Evolutionary conservation across 1,140 invertebrate genomes (phyloP).

Genomic region (Trichonephila inaurata): DNA sequence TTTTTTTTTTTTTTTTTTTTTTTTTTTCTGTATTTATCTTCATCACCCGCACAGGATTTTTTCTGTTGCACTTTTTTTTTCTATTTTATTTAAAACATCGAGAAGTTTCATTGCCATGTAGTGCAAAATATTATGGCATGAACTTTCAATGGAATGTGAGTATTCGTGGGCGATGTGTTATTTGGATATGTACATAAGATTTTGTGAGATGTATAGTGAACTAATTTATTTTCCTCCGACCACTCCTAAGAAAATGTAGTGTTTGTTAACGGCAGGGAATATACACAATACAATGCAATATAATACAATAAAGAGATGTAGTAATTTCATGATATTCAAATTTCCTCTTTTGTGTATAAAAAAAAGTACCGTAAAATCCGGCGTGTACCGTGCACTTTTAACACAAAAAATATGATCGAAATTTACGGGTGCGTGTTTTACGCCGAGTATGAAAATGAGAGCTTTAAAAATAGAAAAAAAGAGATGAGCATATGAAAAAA

Average conservation of each 20-base stretch:
- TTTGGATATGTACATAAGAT: neutral
- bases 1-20: too few relatives aligned
- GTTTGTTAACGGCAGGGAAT: neutral
- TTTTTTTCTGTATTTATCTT: neutral
- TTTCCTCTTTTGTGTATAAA: too few relatives aligned
- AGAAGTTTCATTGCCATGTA: neutral
- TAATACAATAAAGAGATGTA: too few relatives aligned
- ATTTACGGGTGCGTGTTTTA: too few relatives aligned
- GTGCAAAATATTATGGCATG: neutral
- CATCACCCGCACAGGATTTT: neutral
- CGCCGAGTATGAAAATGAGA: too few relatives aligned
- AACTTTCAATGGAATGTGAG: neutral
- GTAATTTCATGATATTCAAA: too few relatives aligned
- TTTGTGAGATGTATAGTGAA: neutral
- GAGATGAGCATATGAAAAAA: too few relatives aligned
- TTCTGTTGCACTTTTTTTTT: neutral
- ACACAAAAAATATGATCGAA: too few relatives aligned
- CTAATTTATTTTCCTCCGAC: neutral
- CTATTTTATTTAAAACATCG: neutral
- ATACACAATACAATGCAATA: too few relatives aligned
- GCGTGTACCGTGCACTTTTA: too few relatives aligned
- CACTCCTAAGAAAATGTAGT: neutral
- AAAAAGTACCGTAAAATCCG: too few relatives aligned
- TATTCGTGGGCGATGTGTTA: neutral
- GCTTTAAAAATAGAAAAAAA: too few relatives aligned